Conservation (phyloP, 2,888 invertebrate genomes). For the Sicus ferrugineus region DNA sequence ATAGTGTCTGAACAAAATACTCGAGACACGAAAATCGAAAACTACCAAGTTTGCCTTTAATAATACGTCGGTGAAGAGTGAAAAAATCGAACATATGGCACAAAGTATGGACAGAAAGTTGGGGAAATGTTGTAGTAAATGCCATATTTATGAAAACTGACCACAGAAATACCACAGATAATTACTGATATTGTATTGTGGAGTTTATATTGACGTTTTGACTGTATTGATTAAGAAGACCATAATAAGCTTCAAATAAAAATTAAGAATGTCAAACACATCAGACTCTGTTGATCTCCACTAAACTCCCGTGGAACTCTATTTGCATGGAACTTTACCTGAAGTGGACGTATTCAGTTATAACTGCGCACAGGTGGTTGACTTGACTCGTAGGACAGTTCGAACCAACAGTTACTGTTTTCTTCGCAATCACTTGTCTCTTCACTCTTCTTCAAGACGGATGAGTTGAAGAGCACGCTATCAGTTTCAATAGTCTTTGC, state of each 20-base stretch:
- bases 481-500: slow-evolving; percentile 17
- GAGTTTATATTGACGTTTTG: neutral
- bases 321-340: no score
- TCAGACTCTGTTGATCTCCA: neutral
- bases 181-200: no score
- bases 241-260: slow-evolving; percentile 13
- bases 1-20: no score
- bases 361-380: slow-evolving; percentile 19
- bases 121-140: no score
- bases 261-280: slow-evolving; percentile 10
- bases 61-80: no score
- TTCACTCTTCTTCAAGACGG: neutral
- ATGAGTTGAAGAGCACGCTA: slow-evolving; percentile 8
- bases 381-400: slow-evolving; percentile 1
- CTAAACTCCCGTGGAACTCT: no score
- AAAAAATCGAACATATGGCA: no score
- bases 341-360: slow-evolving; percentile 7
- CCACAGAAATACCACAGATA: no score
- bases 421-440: neutral
- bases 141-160: no score
- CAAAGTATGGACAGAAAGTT: no score
- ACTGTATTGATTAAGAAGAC: neutral
- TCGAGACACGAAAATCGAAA: no score
- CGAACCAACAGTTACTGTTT: neutral
- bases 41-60: no score